Conservation (phyloP, 2,888 invertebrate genomes). For the Calephelis perditalis region DNA sequence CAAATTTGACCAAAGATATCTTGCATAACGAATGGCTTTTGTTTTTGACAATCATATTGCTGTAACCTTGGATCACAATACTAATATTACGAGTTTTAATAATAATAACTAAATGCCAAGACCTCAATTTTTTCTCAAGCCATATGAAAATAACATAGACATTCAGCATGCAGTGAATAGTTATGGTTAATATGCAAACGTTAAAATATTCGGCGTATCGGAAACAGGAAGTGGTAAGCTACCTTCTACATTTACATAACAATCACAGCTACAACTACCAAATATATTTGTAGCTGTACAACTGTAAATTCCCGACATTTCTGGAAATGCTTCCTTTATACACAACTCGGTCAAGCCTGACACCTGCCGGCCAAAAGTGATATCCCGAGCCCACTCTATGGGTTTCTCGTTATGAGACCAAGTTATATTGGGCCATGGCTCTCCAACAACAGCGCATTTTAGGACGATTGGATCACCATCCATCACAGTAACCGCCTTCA, state of each 20-base stretch:
- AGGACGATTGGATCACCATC: conserved; percentile 92
- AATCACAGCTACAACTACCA: conserved; percentile 88
- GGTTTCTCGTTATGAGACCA: conserved; percentile 88
- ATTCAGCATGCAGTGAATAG: conserved; percentile 29
- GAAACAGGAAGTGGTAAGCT: conserved; percentile 45
- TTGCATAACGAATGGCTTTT: no score
- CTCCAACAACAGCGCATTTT: conserved; percentile 84
- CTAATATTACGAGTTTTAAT: no score
- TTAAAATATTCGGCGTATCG: conserved; percentile 12
- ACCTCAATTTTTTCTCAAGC: conserved; percentile 14
- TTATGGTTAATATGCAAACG: conserved; percentile 40
- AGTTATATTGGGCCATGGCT: conserved; percentile 87
- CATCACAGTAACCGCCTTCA: conserved; percentile 88
- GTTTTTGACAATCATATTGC: no score
- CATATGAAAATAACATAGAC: conserved; percentile 16
- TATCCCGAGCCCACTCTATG: conserved; percentile 87
- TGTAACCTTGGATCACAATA: no score
- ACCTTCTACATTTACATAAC: conserved; percentile 91
- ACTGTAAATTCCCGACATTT: conserved; percentile 92
- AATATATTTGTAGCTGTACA: conserved; percentile 90
- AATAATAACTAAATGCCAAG: no score
- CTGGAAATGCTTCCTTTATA: conserved; percentile 92
- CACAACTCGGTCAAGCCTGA: conserved; percentile 89
- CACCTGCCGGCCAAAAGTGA: conserved; percentile 84
- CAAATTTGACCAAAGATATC: no score